These are phyloP conservation scores for Cercocebus atys DNA, from an alignment of 2,113 vertebrate genomes.

Conservation along the genomic window DNA sequence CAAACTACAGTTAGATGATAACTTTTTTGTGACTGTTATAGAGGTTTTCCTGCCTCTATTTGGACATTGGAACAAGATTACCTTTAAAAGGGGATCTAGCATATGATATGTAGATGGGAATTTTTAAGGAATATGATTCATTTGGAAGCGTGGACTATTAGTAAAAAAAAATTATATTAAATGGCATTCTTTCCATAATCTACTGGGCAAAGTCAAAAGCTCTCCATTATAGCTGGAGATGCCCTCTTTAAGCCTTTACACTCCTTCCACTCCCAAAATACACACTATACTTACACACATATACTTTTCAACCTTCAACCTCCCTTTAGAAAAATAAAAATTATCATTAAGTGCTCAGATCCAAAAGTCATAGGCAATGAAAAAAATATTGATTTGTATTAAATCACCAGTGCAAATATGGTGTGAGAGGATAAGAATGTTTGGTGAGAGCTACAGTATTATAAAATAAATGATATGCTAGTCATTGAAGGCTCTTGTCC, in stretches of 20 bases:
- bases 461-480: constrained; percentile 53
- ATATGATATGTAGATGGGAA: not conserved
- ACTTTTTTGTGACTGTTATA: not conserved
- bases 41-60: not conserved
- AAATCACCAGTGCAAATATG: constrained; percentile 54
- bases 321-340: not conserved
- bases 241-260: not conserved
- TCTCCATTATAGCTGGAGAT: not conserved
- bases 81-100: not conserved
- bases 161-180: not conserved
- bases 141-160: not conserved
- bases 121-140: not conserved
- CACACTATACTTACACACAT: accelerated
- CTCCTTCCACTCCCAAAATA: not conserved
- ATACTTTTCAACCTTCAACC: not conserved
- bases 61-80: not conserved
- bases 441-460: not conserved
- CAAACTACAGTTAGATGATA: not conserved
- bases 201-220: not conserved
- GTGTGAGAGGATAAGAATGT: not conserved
- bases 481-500: constrained; percentile 44
- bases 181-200: not conserved
- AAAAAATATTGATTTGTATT: constrained; percentile 33
- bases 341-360: not conserved
- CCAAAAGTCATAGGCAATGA: constrained; percentile 32